A percentile compares a stretch with the other conserved stretches of the same genome.
These are phyloP conservation scores for Takifugu flavidus DNA, from an alignment of 2,113 vertebrate genomes.

Conservation along the genomic window DNA sequence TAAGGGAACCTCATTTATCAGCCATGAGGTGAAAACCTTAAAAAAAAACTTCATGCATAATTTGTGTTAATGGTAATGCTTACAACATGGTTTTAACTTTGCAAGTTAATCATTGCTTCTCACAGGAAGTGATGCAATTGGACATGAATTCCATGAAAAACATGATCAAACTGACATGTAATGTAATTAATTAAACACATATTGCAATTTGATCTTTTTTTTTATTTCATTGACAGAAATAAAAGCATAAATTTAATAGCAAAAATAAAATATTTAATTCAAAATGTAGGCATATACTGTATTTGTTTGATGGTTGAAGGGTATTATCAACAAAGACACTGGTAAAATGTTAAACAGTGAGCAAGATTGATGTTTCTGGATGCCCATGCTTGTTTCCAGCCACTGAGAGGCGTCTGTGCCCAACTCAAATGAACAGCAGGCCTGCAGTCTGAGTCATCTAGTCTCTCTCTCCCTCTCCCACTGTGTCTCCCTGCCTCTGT, in stretches of 20 bases:
- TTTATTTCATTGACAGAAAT: too few relatives aligned
- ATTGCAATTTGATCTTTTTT: too few relatives aligned
- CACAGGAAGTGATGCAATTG: background rate
- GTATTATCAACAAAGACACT: background rate
- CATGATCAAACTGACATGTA: too few relatives aligned
- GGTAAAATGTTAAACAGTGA: background rate
- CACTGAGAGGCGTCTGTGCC: conserved; percentile 68
- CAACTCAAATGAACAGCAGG: conserved; percentile 25
- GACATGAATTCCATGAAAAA: too few relatives aligned
- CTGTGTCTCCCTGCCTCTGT: background rate
- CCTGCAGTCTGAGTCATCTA: conserved; percentile 46
- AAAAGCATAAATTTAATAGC: background rate
- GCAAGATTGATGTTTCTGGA: background rate
- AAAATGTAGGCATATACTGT: background rate
- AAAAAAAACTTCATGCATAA: background rate
- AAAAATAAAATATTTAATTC: background rate
- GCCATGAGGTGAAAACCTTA: background rate
- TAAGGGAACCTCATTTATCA: background rate
- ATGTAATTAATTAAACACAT: too few relatives aligned
- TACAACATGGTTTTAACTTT: background rate
- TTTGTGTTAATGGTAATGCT: conserved; percentile 18
- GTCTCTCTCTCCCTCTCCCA: conserved; percentile 1
- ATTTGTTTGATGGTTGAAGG: background rate
- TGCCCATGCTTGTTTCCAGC: conserved; percentile 15
- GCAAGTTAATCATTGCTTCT: background rate